phyloP scores from a whole-genome alignment of 2,797 vertebrate genomes.

The Paramormyrops hopkinsi region DNA sequence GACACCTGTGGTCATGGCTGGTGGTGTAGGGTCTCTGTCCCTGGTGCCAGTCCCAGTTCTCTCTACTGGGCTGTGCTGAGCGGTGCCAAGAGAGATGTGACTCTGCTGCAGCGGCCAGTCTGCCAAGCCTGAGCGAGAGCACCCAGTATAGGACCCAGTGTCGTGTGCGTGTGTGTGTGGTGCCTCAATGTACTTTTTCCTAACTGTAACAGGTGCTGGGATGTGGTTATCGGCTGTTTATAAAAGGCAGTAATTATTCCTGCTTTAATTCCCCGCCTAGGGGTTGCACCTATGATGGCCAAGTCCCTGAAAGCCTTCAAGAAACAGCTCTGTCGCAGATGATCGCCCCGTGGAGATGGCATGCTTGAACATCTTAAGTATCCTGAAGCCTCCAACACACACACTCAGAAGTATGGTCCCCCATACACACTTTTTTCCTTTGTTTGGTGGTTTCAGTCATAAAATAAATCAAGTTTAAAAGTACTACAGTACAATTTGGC shows the following conservation, averaged over 20 bases:
- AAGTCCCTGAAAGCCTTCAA: conserved; percentile 75
- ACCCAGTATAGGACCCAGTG: background rate
- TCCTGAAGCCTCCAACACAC: background rate
- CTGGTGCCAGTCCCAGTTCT: background rate
- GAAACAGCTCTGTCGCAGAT: conserved; percentile 63
- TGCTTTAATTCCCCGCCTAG: conserved; percentile 44
- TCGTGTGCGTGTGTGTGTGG: background rate
- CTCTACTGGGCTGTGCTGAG: background rate
- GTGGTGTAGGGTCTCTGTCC: background rate
- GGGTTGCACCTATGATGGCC: conserved; percentile 80
- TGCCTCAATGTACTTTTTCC: background rate
- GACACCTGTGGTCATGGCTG: background rate
- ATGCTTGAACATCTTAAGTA: background rate
- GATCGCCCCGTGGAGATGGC: conserved; percentile 29
- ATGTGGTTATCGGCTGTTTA: background rate
- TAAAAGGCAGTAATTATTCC: background rate
- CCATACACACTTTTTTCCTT: background rate
- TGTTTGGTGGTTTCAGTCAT: background rate
- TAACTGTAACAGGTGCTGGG: background rate
- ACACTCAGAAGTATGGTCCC: background rate
- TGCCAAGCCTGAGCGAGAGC: background rate
- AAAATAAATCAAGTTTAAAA: background rate
- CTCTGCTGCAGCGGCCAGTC: background rate
- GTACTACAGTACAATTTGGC: background rate
- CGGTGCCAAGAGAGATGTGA: background rate